Evolutionary conservation across 2,113 vertebrate species (phyloP).

Genomic region (Tichodroma muraria): DNA sequence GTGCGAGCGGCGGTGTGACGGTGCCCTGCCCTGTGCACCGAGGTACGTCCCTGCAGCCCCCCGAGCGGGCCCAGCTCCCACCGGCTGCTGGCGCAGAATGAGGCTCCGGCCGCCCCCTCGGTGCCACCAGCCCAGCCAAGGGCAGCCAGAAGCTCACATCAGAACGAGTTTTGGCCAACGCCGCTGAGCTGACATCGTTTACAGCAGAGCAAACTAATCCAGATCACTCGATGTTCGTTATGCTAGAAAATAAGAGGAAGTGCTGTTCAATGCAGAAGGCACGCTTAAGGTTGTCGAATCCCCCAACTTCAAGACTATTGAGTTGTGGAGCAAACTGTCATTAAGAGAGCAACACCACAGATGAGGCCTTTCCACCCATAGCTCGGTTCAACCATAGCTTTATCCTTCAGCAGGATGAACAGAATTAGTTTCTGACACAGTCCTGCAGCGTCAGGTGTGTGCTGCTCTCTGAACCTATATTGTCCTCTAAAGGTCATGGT

Average conservation of each 20-base stretch:
- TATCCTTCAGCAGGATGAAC: not conserved
- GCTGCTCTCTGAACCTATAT: fast-evolving
- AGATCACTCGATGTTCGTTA: too few species aligned
- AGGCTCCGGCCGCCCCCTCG: not conserved
- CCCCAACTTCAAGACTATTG: too few species aligned
- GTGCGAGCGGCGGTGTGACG: not conserved
- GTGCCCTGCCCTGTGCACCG: not conserved
- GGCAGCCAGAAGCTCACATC: fast-evolving
- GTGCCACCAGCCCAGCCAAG: not conserved
- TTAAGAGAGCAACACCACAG: fast-evolving
- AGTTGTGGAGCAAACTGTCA: not conserved
- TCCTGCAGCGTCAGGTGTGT: too few species aligned
- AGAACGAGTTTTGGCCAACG: fast-evolving
- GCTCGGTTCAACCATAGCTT: fast-evolving
- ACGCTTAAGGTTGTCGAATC: not conserved
- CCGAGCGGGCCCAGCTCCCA: not conserved
- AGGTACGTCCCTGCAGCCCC: not conserved
- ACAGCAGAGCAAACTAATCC: not conserved
- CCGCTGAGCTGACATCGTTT: fast-evolving
- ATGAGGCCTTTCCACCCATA: not conserved
- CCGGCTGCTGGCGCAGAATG: not conserved
- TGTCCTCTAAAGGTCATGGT: too few species aligned
- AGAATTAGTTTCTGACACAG: too few species aligned
- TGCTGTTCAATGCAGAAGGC: not conserved
- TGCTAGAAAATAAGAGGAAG: not conserved